Conservation (phyloP, 1,140 invertebrate genomes). For the Adoxophyes honmai region DNA sequence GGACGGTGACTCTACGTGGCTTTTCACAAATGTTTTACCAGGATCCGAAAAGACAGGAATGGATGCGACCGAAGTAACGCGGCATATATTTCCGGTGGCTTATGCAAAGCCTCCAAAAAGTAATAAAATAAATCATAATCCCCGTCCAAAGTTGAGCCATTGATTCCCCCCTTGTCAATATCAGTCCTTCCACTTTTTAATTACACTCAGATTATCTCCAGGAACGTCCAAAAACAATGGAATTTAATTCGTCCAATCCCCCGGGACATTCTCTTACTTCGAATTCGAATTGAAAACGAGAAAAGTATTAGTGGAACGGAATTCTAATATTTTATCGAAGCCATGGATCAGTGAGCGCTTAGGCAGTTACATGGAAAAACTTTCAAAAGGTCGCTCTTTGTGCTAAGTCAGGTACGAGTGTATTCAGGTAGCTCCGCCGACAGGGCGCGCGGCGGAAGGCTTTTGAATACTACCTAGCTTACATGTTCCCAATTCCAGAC, state of each 20-base stretch:
- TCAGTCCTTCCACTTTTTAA: neutral
- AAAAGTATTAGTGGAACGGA: constrained; percentile 1
- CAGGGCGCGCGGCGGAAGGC: too few species aligned
- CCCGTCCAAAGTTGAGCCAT: too few species aligned
- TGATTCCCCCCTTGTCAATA: neutral
- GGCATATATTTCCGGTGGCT: too few species aligned
- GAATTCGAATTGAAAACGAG: constrained; percentile 15
- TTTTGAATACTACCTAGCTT: too few species aligned
- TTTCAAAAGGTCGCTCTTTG: neutral
- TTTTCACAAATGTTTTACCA: too few species aligned
- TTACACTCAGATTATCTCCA: neutral
- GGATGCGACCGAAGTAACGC: too few species aligned
- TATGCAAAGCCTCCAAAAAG: too few species aligned
- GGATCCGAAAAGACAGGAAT: too few species aligned
- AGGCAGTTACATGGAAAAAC: neutral
- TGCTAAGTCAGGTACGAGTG: neutral
- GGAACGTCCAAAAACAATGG: constrained; percentile 9
- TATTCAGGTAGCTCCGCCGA: neutral
- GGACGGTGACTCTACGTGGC: too few species aligned
- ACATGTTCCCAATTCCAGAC: too few species aligned
- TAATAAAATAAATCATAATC: too few species aligned
- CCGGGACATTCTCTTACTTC: constrained; percentile 14
- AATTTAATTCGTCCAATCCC: constrained; percentile 14
- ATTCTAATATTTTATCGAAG: constrained; percentile 19
- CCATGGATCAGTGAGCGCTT: neutral